These are phyloP conservation scores for Meleagris gallopavo DNA, from an alignment of 2,113 vertebrate species.

Conservation along the genomic window DNA sequence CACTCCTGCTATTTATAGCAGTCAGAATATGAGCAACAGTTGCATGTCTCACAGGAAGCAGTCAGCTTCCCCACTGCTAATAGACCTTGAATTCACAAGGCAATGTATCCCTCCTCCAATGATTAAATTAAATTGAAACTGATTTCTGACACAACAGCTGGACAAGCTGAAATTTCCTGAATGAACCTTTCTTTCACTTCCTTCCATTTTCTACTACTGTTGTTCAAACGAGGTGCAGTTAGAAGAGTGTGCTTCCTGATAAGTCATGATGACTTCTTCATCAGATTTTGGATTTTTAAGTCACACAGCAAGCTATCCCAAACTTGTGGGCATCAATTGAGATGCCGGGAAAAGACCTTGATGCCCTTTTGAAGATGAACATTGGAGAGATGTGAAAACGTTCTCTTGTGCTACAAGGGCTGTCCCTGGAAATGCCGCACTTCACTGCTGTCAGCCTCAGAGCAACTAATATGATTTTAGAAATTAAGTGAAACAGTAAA, in stretches of 20 bases:
- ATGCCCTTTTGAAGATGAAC: background rate
- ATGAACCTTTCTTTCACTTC: background rate
- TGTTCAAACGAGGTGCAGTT: background rate
- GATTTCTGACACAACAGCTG: conserved; percentile 6
- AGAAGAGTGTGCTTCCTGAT: background rate
- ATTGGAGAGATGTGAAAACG: background rate
- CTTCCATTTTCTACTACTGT: background rate
- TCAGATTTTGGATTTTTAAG: background rate
- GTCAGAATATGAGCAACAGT: background rate
- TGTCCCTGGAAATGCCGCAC: background rate
- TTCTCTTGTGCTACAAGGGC: background rate
- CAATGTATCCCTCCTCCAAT: background rate
- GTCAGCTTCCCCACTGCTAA: background rate
- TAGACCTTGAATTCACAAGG: background rate
- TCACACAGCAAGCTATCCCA: background rate
- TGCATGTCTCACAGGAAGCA: background rate
- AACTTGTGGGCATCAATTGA: background rate
- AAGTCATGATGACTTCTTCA: background rate
- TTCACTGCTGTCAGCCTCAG: background rate
- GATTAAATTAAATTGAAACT: conserved; percentile 5
- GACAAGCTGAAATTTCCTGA: conserved; percentile 13
- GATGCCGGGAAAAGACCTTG: background rate
- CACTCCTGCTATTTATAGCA: background rate
- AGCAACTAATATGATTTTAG: background rate
- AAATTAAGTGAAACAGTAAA: background rate